Evolutionary conservation across 2,797 vertebrate genomes (phyloP).

Genomic region (Tarsius wallacei): DNA sequence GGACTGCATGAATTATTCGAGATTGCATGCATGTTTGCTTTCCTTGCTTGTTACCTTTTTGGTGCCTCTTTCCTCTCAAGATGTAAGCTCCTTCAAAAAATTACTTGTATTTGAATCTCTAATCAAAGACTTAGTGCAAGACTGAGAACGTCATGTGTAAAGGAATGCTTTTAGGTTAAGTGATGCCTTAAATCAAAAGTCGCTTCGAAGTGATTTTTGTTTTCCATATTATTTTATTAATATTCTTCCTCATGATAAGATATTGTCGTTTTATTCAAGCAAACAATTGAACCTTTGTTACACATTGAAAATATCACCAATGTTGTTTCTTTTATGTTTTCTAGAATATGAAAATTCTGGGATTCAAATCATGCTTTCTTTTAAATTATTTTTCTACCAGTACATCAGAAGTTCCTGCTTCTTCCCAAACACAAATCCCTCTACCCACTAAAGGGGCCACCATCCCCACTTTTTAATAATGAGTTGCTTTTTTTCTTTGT

Average conservation of each 20-base stretch:
- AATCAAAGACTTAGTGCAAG: background rate
- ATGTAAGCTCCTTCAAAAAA: background rate
- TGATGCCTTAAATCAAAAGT: background rate
- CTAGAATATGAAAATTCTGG: background rate
- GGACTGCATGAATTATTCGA: background rate
- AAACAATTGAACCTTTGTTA: background rate
- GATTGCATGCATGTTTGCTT: background rate
- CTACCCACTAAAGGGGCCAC: no score
- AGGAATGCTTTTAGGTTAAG: background rate
- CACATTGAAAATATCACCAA: background rate
- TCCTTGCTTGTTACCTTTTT: background rate
- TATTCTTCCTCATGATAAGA: no score
- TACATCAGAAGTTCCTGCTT: background rate
- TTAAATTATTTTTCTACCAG: no score
- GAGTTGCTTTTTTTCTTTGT: background rate
- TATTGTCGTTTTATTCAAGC: background rate
- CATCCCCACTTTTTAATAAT: background rate
- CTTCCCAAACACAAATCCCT: background rate
- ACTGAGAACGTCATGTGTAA: background rate
- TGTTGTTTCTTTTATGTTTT: background rate
- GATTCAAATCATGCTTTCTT: background rate
- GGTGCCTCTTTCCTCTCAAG: background rate
- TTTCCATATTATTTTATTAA: background rate
- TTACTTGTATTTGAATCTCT: background rate
- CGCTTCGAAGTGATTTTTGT: background rate